Evolutionary conservation across 2,888 invertebrate species (phyloP), one percentile per base, ranked within the genome.

Genomic region (Formica aserva): DNA sequence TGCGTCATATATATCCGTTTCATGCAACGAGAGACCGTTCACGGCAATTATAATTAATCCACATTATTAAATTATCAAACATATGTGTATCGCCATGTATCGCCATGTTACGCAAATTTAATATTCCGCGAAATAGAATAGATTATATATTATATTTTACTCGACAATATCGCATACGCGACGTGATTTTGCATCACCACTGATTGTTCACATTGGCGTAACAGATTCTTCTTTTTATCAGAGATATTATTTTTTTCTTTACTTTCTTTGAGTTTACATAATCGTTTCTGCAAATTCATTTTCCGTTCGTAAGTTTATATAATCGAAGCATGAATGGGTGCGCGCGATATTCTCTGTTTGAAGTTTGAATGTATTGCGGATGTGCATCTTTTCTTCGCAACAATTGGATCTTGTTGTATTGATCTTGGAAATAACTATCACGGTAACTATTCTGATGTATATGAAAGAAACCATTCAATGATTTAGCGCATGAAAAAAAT

Each of bases 341-440:
- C 15, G 11, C 5, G 15, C 9, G 35, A 32, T 57, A 75, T 55
- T 65, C 57, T 57, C 45, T 9, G 22, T 41, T 41, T 9, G 1
- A n/a, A 66, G 29, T 57, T 41, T 9, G 1, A n/a, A 66, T 55
- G 26, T 15, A 26, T 2, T 18, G n/a, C 38, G 26, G 48, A 26
- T 57, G 22, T 6, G 60, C 26, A 57, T 72, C 32, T 26, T 38
- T 48, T 22, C 67, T 57, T 38, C 11, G 11, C 45, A 52, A 41
- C 22, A 52, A 29, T 35, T n/a, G 22, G 41, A 67, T 55, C 66
- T 29, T 62, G 41, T 29, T 62, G 41, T 85, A 87, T 88, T 69
- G 87, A 88, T 86, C 83, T 78, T 69, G 82, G 81, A 88, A 86
- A 57, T 77, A 86, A 81, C 81, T 65, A 83, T 88, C 74, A 84